Conservation (phyloP, 2,797 vertebrate genomes). For the Phoeniculus purpureus region DNA sequence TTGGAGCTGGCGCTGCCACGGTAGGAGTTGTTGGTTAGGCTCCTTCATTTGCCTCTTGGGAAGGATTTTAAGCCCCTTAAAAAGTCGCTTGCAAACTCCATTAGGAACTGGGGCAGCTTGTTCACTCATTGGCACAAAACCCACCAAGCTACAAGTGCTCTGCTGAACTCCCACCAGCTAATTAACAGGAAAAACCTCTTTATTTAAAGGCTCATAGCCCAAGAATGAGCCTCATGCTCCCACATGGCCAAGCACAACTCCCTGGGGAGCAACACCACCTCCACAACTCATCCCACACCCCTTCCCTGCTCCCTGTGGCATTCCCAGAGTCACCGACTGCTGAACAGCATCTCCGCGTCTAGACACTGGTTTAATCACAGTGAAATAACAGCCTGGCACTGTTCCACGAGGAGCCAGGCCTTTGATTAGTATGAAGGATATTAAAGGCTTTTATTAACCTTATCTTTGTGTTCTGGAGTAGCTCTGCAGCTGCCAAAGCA, state of each 20-base stretch:
- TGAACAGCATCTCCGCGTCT: constrained; percentile 46
- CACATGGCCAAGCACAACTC: accelerated
- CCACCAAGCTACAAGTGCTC: background rate
- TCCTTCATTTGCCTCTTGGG: background rate
- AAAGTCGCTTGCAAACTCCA: background rate
- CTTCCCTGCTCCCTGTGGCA: background rate
- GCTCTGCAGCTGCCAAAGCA: constrained; percentile 7
- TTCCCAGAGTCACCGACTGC: constrained; percentile 47
- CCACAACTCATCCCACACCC: background rate
- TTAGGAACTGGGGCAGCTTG: background rate
- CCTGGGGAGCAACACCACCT: background rate
- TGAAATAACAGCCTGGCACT: constrained; percentile 41
- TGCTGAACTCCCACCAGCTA: background rate
- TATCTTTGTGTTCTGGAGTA: constrained; percentile 42
- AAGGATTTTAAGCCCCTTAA: background rate
- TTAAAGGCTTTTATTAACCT: constrained; percentile 76
- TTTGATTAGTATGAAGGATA: constrained; percentile 72
- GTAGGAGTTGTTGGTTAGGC: accelerated
- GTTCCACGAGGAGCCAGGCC: constrained; percentile 58
- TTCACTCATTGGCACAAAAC: background rate
- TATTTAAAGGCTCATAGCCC: background rate
- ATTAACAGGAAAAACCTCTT: background rate
- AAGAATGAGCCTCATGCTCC: accelerated
- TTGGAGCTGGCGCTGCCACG: background rate
- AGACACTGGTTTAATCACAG: constrained; percentile 54